Percentiles rank a stretch among this genome's conserved stretches.
phyloP scores from a whole-genome alignment of 2,113 vertebrate species.

The Brienomyrus brachyistius region DNA sequence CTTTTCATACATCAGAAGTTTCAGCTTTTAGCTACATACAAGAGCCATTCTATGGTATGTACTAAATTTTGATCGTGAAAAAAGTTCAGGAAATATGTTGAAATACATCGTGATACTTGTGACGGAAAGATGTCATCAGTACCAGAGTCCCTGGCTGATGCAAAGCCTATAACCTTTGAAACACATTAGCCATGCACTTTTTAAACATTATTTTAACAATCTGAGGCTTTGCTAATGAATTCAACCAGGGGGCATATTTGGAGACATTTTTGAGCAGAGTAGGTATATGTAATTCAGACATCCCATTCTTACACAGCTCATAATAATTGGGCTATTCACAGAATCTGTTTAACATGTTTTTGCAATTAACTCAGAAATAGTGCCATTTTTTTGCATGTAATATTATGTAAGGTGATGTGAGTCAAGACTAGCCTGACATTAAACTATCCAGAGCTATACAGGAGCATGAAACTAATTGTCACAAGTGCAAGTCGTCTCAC shows the following conservation, averaged over 20 bases:
- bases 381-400: not conserved
- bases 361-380: not conserved
- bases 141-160: not conserved
- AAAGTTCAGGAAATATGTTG: not conserved
- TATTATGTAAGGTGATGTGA: not conserved
- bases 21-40: not conserved
- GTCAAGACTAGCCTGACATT: not conserved
- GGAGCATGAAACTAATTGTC: not conserved
- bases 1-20: not conserved
- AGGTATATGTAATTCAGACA: not conserved
- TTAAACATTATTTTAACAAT: not conserved
- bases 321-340: not conserved
- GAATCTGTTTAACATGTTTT: not conserved
- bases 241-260: not conserved
- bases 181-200: not conserved
- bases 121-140: not conserved
- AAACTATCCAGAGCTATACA: not conserved
- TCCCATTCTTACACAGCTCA: not conserved
- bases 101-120: not conserved
- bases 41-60: not conserved
- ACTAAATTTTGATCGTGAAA: not conserved
- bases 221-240: not conserved
- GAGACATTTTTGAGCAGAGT: not conserved
- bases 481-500: not conserved
- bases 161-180: not conserved